Base-by-base conservation (phyloP, 2,888 invertebrate genomes). In the Hypercompe scribonia region DNA sequence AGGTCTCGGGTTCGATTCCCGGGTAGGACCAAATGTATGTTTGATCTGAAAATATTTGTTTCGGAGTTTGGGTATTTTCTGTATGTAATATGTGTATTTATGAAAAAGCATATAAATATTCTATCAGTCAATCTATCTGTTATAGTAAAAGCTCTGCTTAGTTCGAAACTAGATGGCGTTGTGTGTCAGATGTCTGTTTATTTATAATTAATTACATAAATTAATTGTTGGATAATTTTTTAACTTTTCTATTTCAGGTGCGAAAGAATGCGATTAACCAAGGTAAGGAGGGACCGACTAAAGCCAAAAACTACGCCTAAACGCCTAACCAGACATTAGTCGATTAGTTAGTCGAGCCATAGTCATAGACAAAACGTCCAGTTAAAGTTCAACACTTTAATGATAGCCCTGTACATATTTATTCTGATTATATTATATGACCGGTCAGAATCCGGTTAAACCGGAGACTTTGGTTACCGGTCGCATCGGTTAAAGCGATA, bases 271-370 rank as follows among this genome's bases (percentile, higher is more conserved):
- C 90, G 93, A 0, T 86, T 95, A 3, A 94, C 93, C 3, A 91
- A 95, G 94, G 93, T 95, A 92, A 94, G 95, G 70, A 89, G 87
- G 77, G 90, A 92, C 34, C 84, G 91, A 0, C 79, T 93, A 68
- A 86, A 88, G 31, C 89, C 89, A 54, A 91, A 91, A 82, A 78
- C 83, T 3, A 81, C 85, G 34, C 84, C 85, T 33, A 91, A 89
- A 83, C 86, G 85, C 70, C 54, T 78, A 64, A 21, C 80, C 24
- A 88, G 86, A 81, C 76, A 79, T 72, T 79, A 83, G 83, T 61
- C 36, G 24, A 65, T 42, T 42, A 33, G 61, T 77, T 66, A 70
- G 65, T 54, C 50, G 50, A 54, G 50, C 68, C 24, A 36, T 75
- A 75, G 69, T 36, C 34, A 28, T 72, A 69, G 69, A 42, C 54